A percentile compares a stretch with the other conserved stretches of the same genome.
Evolutionary conservation across 2,797 vertebrate genomes (phyloP).

Genomic region (Babyrousa celebensis): DNA sequence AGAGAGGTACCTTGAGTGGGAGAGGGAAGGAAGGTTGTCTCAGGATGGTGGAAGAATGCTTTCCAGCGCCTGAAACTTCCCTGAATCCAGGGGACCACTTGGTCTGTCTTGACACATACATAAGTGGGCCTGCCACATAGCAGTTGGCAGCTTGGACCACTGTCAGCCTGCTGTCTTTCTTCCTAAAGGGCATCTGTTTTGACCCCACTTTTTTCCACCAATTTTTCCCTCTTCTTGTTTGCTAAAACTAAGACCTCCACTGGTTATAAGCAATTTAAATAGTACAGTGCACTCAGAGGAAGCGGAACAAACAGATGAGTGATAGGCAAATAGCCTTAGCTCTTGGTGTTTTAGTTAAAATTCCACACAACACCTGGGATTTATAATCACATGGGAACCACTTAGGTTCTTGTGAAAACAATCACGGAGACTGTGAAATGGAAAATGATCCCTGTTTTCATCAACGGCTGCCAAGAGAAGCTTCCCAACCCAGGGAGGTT

Average conservation of each 20-base stretch:
- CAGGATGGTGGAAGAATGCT: not conserved
- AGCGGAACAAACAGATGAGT: not conserved
- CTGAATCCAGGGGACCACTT: too few relatives aligned
- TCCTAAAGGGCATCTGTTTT: not conserved
- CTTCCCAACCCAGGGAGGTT: not conserved
- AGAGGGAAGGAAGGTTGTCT: not conserved
- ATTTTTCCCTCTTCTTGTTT: not conserved
- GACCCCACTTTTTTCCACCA: not conserved
- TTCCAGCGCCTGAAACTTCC: not conserved
- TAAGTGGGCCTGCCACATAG: not conserved
- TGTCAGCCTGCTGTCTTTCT: not conserved
- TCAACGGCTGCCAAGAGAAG: not conserved
- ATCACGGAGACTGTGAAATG: slow-evolving; percentile 5
- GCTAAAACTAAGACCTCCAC: slow-evolving; percentile 29
- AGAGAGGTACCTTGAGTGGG: not conserved
- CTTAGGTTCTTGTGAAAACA: slow-evolving; percentile 36
- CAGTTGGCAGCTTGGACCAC: not conserved
- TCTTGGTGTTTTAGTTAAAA: slow-evolving; percentile 66
- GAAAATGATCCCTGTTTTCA: slow-evolving; percentile 58
- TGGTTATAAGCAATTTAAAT: not conserved
- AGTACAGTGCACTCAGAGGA: not conserved
- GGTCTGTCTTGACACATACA: not conserved
- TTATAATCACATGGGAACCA: not conserved
- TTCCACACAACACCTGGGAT: not conserved
- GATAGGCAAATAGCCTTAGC: not conserved